Evolutionary conservation across 2,113 vertebrate genomes (phyloP), one percentile per base, ranked within the genome.

Genomic region (Upupa epops): DNA sequence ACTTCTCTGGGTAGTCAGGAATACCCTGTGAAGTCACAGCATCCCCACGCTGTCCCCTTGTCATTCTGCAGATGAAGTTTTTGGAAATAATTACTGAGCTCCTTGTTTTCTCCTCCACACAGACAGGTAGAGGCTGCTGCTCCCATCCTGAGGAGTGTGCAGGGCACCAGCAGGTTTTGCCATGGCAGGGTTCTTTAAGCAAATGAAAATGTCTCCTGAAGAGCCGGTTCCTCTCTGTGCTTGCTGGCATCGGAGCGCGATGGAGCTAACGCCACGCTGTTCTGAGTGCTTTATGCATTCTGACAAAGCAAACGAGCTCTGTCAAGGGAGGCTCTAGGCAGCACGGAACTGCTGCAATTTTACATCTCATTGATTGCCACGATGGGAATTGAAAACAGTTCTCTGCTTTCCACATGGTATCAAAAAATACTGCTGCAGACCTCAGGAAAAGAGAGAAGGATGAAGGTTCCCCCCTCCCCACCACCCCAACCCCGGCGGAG

Each of bases 311-410:
- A 96, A 97, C 80, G 29, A 94, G 68, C 86, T 95, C 83, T 95
- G 87, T 92, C 94, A 95, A 91, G 94, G 94, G 89, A 93, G 85
- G 95, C 86, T 94, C 76, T 88, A 92, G 96, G 95, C 96, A 94
- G 92, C 93, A 87, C 40, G 68, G 83, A 96, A 96, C 76, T 92
- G 89, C 91, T 77, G 94, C 93, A 95, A 97, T 96, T 97, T 97
- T 95, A 97, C 96, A 96, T 96, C 95, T 95, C 96, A 96, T 96
- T 96, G 96, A 96, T 96, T 97, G 93, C 64, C 25, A 40, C 93
- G 87, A 77, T 81, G 92, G 92, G 84, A 92, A 93, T 81, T 91
- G 92, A 78, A 94, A 96, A 69, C 45, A 83, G 34, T 55, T 64
- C 79, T 86, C 45, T 42, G 95, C 59, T 94, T 86, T 94, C 7